Evolutionary conservation across 2,113 vertebrate species (phyloP).

Genomic region (Hypocryptadius cinnamomeus): DNA sequence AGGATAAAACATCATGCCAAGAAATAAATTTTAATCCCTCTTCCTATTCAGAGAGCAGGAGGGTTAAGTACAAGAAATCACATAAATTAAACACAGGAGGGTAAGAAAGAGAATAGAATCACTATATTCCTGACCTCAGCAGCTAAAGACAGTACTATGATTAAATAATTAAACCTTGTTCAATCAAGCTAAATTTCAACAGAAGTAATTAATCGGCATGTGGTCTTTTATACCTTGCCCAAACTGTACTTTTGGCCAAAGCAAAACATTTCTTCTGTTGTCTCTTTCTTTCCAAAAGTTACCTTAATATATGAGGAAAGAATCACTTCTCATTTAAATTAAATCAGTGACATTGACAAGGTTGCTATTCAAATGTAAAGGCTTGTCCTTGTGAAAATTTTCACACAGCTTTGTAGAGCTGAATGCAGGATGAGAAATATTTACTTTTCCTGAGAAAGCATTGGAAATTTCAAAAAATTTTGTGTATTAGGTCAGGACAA

Average conservation of each 20-base stretch:
- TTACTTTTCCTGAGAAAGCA: neutral
- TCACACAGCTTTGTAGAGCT: neutral
- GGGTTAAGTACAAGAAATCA: slow-evolving; percentile 1
- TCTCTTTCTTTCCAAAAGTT: neutral
- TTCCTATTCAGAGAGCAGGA: neutral
- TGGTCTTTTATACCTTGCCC: slow-evolving; percentile 44
- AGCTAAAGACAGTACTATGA: slow-evolving; percentile 17
- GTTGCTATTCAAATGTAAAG: neutral
- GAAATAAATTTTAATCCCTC: neutral
- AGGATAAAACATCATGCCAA: neutral
- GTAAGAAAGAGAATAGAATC: neutral
- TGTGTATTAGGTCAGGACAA: neutral
- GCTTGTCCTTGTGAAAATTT: neutral
- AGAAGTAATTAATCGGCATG: slow-evolving; percentile 58
- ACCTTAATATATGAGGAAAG: neutral
- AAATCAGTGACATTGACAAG: neutral
- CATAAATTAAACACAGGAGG: neutral
- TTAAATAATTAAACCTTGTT: slow-evolving; percentile 67
- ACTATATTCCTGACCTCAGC: neutral
- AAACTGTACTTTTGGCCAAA: slow-evolving; percentile 18
- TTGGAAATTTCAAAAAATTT: neutral
- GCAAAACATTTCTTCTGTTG: slow-evolving; percentile 8
- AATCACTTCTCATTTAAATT: slow-evolving; percentile 10
- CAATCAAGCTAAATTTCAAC: slow-evolving; percentile 59
- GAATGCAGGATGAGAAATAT: neutral